These are phyloP conservation scores for Boulengeromyrus knoepffleri DNA, from an alignment of 2,113 vertebrate species.

Conservation along the genomic window DNA sequence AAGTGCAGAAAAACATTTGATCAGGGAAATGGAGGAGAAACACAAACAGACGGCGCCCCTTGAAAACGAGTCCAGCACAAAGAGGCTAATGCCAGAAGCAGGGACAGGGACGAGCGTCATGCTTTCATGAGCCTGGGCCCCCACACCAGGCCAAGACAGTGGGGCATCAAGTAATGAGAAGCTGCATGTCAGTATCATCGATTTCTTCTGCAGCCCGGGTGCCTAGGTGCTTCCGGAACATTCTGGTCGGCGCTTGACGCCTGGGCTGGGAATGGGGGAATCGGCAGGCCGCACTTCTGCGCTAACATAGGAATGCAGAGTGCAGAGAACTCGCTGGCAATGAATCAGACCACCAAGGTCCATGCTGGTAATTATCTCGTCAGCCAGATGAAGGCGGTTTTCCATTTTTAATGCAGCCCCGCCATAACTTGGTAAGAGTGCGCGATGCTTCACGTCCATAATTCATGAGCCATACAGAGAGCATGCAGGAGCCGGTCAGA, in stretches of 20 bases:
- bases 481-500: slow-evolving; percentile 22
- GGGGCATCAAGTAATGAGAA: slow-evolving; percentile 24
- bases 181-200: not conserved
- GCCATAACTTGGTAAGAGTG: slow-evolving; percentile 43
- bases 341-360: slow-evolving; percentile 19
- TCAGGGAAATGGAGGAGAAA: not conserved
- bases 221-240: slow-evolving; percentile 3
- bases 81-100: not conserved
- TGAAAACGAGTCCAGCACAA: not conserved
- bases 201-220: not conserved
- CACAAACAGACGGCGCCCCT: not conserved
- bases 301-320: not conserved
- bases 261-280: not conserved
- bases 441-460: slow-evolving; percentile 56
- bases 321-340: not conserved
- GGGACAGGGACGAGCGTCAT: not conserved
- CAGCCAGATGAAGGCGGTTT: slow-evolving; percentile 33
- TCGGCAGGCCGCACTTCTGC: not conserved
- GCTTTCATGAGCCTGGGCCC: not conserved
- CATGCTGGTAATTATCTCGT: slow-evolving; percentile 41
- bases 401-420: slow-evolving; percentile 39
- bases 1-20: slow-evolving; percentile 13
- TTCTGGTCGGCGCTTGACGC: slow-evolving; percentile 1
- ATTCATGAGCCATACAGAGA: slow-evolving; percentile 45
- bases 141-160: not conserved